Conservation (phyloP, 2,113 vertebrate genomes). For the Ploceus nigricollis region DNA sequence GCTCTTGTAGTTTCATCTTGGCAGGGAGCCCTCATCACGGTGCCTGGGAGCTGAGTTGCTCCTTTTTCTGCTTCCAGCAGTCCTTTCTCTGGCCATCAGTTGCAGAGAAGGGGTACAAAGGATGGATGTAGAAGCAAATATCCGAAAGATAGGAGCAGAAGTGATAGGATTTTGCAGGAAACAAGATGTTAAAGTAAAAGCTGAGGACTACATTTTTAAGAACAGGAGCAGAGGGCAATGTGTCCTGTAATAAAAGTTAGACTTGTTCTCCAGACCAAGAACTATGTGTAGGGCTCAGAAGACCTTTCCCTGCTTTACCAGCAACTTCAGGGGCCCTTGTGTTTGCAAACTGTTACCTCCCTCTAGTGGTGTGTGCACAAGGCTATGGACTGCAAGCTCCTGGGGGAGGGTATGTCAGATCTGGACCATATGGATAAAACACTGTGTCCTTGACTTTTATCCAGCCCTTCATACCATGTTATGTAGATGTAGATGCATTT, state of each 20-base stretch:
- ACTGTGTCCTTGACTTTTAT: background rate
- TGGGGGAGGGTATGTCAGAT: background rate
- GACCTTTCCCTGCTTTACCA: background rate
- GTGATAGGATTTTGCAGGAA: background rate
- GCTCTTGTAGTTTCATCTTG: background rate
- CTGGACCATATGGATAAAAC: background rate
- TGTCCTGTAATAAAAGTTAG: background rate
- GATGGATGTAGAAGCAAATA: background rate
- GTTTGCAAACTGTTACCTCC: conserved; percentile 32
- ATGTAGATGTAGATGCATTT: background rate
- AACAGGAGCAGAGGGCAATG: background rate
- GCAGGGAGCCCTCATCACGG: background rate
- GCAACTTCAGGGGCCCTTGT: background rate
- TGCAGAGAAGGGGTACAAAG: background rate
- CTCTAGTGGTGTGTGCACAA: conserved; percentile 12
- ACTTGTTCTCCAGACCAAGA: background rate
- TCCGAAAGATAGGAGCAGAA: accelerated
- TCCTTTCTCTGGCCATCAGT: background rate
- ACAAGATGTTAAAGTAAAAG: background rate
- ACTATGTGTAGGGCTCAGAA: background rate
- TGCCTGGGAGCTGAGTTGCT: background rate
- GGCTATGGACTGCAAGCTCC: background rate
- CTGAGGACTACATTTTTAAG: background rate
- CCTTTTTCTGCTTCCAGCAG: background rate
- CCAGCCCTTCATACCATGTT: background rate